Percentiles rank a stretch among this genome's conserved stretches.
Conservation (phyloP, 2,888 invertebrate genomes). For the Agonum fuliginosum region DNA sequence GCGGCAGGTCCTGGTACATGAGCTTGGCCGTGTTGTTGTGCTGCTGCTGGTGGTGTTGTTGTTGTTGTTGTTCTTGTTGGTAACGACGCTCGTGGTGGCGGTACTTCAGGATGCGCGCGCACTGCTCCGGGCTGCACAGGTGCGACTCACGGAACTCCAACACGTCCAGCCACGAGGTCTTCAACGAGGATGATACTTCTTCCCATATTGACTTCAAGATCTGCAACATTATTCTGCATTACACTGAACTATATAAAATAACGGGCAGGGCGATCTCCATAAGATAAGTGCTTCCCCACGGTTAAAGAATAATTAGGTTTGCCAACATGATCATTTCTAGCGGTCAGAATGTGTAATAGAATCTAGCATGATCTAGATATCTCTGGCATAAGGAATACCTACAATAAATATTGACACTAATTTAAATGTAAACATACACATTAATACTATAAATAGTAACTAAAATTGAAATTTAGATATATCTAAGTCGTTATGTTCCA, state of each 20-base stretch:
- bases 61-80: slow-evolving; percentile 66
- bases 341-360: no score
- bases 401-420: no score
- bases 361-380: no score
- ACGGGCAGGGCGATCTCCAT: no score
- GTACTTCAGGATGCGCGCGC: slow-evolving; percentile 73
- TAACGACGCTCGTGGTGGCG: slow-evolving; percentile 72
- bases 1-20: slow-evolving; percentile 66
- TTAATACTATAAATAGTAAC: no score
- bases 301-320: no score
- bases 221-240: slow-evolving; percentile 69
- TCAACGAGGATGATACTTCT: slow-evolving; percentile 76
- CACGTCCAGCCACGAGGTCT: slow-evolving; percentile 81
- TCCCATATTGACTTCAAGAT: slow-evolving; percentile 87
- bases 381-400: no score
- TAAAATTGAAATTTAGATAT: no score
- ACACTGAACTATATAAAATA: slow-evolving; percentile 39
- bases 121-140: slow-evolving; percentile 75
- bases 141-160: slow-evolving; percentile 77
- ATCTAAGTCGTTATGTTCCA: no score
- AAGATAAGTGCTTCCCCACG: no score
- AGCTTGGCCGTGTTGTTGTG: slow-evolving; percentile 60
- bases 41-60: slow-evolving; percentile 63
- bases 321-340: no score
- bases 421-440: no score